phyloP scores from a whole-genome alignment of 2,888 invertebrate species.

The Erpobdella octoculata region DNA sequence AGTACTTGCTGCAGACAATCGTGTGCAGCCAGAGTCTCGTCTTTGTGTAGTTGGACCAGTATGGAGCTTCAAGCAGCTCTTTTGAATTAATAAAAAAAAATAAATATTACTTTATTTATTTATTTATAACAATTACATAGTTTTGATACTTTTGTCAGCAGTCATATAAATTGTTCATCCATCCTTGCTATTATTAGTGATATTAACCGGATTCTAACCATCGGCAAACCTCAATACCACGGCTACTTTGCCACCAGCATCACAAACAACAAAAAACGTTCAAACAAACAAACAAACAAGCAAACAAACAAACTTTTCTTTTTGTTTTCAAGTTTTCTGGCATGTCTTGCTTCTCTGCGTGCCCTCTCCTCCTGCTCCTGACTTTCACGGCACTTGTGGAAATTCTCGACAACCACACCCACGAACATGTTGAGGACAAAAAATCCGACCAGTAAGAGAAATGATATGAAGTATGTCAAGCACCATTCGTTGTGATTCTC shows the following conservation, averaged over 20 bases:
- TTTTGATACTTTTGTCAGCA: background rate
- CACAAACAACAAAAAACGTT: constrained; percentile 19
- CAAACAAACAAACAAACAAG: background rate
- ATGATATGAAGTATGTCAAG: constrained; percentile 93
- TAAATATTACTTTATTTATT: background rate
- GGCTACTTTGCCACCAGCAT: background rate
- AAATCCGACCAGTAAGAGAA: constrained; percentile 94
- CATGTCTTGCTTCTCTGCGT: constrained; percentile 80
- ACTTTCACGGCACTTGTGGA: constrained; percentile 94
- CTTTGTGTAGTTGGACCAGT: constrained; percentile 85
- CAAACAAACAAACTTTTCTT: constrained; percentile 13
- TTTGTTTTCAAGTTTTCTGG: constrained; percentile 60
- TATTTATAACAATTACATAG: background rate
- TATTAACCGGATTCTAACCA: background rate
- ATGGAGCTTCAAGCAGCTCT: constrained; percentile 93
- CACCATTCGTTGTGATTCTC: constrained; percentile 99
- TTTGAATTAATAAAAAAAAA: background rate
- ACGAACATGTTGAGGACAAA: constrained; percentile 99
- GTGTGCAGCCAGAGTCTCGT: constrained; percentile 85
- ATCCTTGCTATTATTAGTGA: background rate
- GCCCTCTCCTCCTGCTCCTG: constrained; percentile 96
- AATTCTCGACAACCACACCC: constrained; percentile 98
- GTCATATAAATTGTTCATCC: background rate
- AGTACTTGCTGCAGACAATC: constrained; percentile 96
- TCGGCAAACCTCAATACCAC: background rate